Percentiles rank a stretch among this genome's conserved stretches.
Evolutionary conservation across 2,888 invertebrate species (phyloP).

Genomic region (Anthoptus insignis): DNA sequence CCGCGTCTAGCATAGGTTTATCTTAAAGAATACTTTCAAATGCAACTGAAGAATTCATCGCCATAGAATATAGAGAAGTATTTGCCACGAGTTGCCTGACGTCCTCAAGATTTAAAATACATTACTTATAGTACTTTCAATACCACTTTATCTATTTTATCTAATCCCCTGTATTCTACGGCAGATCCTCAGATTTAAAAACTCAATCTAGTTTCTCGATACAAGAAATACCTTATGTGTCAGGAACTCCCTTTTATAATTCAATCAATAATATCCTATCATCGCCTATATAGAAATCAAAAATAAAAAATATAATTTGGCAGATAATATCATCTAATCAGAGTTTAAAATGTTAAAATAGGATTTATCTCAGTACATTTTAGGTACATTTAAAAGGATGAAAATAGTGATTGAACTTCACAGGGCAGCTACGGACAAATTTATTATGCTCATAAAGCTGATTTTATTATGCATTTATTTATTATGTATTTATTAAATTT

Average conservation of each 20-base stretch:
- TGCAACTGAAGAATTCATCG: constrained; percentile 69
- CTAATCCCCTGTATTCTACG: constrained; percentile 33
- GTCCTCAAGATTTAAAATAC: neutral
- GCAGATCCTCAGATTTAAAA: constrained; percentile 38
- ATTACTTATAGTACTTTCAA: neutral
- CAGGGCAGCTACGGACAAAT: constrained; percentile 48
- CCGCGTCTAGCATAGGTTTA: constrained; percentile 59
- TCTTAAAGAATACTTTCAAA: constrained; percentile 73
- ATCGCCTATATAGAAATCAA: constrained; percentile 34
- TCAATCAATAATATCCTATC: constrained; percentile 34
- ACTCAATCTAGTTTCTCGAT: constrained; percentile 48
- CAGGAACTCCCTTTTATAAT: constrained; percentile 58
- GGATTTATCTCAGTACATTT: constrained; percentile 47
- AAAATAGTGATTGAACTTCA: constrained; percentile 49
- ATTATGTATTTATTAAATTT: constrained; percentile 45
- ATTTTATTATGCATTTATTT: constrained; percentile 51
- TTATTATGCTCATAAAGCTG: constrained; percentile 51
- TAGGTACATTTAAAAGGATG: constrained; percentile 45
- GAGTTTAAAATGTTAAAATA: constrained; percentile 34
- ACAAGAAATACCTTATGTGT: constrained; percentile 52
- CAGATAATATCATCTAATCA: constrained; percentile 32
- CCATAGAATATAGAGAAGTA: constrained; percentile 32
- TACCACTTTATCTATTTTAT: neutral
- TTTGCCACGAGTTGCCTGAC: neutral
- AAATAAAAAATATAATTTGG: constrained; percentile 37